Conservation (phyloP, 1,140 invertebrate species). For the Micrasema longulum region DNA sequence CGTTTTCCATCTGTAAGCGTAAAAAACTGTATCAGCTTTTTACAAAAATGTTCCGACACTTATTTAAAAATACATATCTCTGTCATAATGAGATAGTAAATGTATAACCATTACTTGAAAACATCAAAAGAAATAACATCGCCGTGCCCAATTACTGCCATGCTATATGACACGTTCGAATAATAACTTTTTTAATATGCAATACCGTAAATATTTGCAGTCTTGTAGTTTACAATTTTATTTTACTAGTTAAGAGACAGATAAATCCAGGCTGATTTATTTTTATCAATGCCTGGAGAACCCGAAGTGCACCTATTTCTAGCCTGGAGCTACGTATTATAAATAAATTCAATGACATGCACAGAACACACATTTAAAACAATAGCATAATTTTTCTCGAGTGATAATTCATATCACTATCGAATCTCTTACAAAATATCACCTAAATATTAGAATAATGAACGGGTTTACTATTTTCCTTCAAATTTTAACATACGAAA, state of each 20-base stretch:
- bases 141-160: constrained; percentile 15
- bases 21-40: constrained; percentile 28
- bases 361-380: constrained; percentile 27
- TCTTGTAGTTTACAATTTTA: constrained; percentile 44
- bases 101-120: constrained; percentile 37
- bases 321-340: constrained; percentile 66
- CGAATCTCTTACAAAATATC: constrained; percentile 7
- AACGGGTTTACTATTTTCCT: constrained; percentile 31
- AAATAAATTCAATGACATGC: constrained; percentile 69
- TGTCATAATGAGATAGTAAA: constrained; percentile 40
- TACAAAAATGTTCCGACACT: constrained; percentile 11
- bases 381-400: not conserved
- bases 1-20: constrained; percentile 64
- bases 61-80: constrained; percentile 41
- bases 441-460: constrained; percentile 5
- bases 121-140: constrained; percentile 37
- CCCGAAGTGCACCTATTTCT: constrained; percentile 69
- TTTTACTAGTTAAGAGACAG: constrained; percentile 43
- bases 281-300: constrained; percentile 70
- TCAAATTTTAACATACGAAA: constrained; percentile 45
- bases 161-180: constrained; percentile 34
- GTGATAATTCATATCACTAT: not conserved
- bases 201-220: constrained; percentile 46
- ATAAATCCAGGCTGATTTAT: constrained; percentile 68
- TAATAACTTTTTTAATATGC: constrained; percentile 33